Evolutionary conservation across 2,113 vertebrate species (phyloP), one percentile per base, ranked within the genome.

Genomic region (Salvelinus sp.): DNA sequence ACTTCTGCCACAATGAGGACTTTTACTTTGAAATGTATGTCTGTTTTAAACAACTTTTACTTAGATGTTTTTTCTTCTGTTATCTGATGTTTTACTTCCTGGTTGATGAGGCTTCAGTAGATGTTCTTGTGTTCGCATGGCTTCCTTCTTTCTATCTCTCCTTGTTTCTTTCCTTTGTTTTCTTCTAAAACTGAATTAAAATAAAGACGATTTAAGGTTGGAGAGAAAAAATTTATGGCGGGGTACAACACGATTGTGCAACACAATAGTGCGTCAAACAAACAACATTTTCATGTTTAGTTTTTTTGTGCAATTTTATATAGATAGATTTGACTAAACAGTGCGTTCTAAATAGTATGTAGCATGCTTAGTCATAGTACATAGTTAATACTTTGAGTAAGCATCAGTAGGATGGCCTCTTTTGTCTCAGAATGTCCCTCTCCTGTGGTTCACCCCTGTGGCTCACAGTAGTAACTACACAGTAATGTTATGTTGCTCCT

Each of bases 91-190:
- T 78, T 84, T 88, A 76, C 83, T 85, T 78, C 78, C 80, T 9
- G 58, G 14, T 22, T 6, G 20, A 60, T 81, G 76, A 76, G 75
- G 85, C 79, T 73, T 73, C 66, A 83, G 66, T 57, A 79, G 78
- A n/a, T 60, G 70, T 78, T 85, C 74, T 76, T 88, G 76, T 89
- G 82, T 88, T 86, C 75, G 92, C 89, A 91, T 93, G 91, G 81
- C 73, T 90, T 87, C 90, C 62, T 77, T 60, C 62, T 67, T 73
- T 69, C 72, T 74, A 73, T 68, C 75, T 78, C 73, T 76, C 25
- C 79, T 86, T 86, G 33, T 82, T 76, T 30, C 18, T 28, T 25
- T n/a, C 57, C 38, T 66, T 73, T 72, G 58, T 69, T 66, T 75
- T 25, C 76, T 76, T 63, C 27, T 92, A 83, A 90, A 87, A 78